Percentiles rank a stretch among this genome's conserved stretches.
These are phyloP conservation scores for Lichenostomus cassidix DNA, from an alignment of 2,113 vertebrate species.

Conservation along the genomic window DNA sequence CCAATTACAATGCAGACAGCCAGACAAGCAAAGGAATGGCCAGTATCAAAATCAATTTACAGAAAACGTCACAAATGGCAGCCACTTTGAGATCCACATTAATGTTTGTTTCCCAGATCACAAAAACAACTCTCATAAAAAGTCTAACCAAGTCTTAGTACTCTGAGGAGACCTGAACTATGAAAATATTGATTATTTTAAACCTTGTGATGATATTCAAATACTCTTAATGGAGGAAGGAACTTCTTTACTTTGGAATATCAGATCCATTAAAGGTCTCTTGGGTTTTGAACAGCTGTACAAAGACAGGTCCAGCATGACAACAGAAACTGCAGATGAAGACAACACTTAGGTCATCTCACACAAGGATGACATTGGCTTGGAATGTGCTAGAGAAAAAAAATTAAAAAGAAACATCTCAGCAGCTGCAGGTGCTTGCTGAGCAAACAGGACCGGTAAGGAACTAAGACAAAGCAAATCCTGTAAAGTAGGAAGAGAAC, in stretches of 20 bases:
- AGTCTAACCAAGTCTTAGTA: background rate
- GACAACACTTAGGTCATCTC: background rate
- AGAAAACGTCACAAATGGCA: background rate
- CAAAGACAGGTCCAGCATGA: background rate
- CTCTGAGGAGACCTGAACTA: background rate
- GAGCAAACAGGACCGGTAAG: background rate
- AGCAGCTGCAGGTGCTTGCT: background rate
- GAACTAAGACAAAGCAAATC: background rate
- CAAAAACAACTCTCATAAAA: background rate
- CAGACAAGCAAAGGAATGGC: background rate
- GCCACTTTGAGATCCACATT: background rate
- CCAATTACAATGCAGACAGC: background rate
- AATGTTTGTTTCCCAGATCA: background rate
- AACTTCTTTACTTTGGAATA: background rate
- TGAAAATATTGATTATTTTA: background rate
- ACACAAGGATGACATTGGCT: background rate
- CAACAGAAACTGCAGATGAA: background rate
- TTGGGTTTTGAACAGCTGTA: background rate
- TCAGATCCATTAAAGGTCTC: background rate
- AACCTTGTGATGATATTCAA: background rate
- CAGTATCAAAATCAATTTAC: background rate
- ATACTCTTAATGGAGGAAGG: background rate
- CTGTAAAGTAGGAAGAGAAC: background rate
- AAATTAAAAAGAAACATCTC: background rate
- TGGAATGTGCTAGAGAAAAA: background rate